Evolutionary conservation across 2,888 invertebrate species (phyloP).

Genomic region (Nebria salina): DNA sequence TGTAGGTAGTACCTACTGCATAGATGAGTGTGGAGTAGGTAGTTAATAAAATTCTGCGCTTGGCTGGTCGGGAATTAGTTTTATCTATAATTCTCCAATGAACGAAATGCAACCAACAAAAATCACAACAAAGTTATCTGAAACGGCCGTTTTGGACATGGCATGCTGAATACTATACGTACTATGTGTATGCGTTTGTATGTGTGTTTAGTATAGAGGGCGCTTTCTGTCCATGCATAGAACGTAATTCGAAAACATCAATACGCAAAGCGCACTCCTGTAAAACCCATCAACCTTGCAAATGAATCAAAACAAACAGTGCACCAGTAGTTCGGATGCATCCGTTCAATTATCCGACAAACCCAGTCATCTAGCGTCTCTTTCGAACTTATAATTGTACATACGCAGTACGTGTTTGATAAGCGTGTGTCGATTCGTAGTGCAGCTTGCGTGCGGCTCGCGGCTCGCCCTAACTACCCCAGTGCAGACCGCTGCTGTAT

Average conservation of each 20-base stretch:
- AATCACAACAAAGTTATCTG: slow-evolving; percentile 37
- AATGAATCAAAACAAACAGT: slow-evolving; percentile 47
- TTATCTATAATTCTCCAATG: slow-evolving; percentile 26
- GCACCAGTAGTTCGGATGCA: slow-evolving; percentile 32
- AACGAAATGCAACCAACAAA: slow-evolving; percentile 32
- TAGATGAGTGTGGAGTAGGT: not conserved
- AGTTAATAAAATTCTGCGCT: slow-evolving; percentile 13
- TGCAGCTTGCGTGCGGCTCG: slow-evolving; percentile 35
- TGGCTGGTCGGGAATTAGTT: slow-evolving; percentile 11
- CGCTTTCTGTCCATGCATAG: not conserved
- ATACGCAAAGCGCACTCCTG: slow-evolving; percentile 45
- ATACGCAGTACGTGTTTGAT: slow-evolving; percentile 7
- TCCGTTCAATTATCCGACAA: not conserved
- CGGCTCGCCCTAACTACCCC: slow-evolving; percentile 47
- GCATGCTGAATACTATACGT: not conserved
- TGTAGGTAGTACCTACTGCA: not conserved
- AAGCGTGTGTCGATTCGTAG: not conserved
- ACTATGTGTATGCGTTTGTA: not conserved
- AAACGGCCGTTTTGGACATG: slow-evolving; percentile 25
- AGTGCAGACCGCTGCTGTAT: slow-evolving; percentile 41
- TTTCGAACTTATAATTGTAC: not conserved
- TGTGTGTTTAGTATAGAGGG: not conserved
- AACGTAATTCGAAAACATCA: slow-evolving; percentile 47
- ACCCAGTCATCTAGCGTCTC: not conserved
- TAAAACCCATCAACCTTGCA: slow-evolving; percentile 47